phyloP scores from a whole-genome alignment of 2,888 invertebrate genomes.

The Sarcophaga subvicina region DNA sequence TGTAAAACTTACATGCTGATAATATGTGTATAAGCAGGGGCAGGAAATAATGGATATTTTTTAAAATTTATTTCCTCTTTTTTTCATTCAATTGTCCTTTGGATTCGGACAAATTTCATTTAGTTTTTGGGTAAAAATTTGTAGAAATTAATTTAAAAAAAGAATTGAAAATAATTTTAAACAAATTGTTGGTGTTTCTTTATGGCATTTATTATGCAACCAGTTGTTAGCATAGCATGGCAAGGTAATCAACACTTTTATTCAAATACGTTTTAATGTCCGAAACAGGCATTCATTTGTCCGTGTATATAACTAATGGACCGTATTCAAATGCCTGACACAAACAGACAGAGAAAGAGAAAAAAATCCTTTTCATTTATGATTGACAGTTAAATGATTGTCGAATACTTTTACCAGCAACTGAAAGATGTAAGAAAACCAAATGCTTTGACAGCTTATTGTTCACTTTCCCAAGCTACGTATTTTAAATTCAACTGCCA shows the following conservation, averaged over 20 bases:
- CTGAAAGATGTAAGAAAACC: slow-evolving; percentile 15
- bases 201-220: not conserved
- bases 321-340: not conserved
- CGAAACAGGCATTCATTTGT: slow-evolving; percentile 7
- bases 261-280: slow-evolving; percentile 1
- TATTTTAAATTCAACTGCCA: not conserved
- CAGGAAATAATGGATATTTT: too few species aligned
- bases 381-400: slow-evolving; percentile 36
- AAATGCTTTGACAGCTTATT: slow-evolving; percentile 4
- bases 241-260: slow-evolving; percentile 22
- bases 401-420: not conserved
- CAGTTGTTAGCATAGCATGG: not conserved
- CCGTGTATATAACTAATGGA: slow-evolving; percentile 9
- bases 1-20: too few species aligned
- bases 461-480: not conserved
- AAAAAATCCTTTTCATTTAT: slow-evolving; percentile 20
- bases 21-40: too few species aligned
- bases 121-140: too few species aligned
- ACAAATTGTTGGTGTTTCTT: not conserved
- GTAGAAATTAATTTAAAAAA: not conserved
- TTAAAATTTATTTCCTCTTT: too few species aligned
- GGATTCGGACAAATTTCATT: too few species aligned
- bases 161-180: not conserved
- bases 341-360: not conserved
- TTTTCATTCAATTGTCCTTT: too few species aligned